Base-by-base conservation (phyloP, 1,140 invertebrate species). In the Drosophila rhopaloa region DNA sequence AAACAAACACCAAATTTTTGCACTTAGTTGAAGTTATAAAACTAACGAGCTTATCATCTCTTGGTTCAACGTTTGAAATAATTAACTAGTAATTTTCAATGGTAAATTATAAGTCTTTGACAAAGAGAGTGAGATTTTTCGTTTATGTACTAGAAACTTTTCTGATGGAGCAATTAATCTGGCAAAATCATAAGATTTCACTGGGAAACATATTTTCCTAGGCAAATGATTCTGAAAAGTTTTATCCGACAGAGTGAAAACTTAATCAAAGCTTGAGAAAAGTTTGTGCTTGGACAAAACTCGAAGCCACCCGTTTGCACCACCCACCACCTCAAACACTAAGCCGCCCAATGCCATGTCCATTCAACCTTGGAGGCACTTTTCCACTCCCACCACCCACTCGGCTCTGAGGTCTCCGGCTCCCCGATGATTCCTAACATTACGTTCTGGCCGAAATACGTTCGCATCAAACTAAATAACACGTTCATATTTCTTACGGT, bases 401-500 rank as follows among this genome's bases (percentile, higher is more conserved):
- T 5, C 19, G 4, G 9, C 11, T 24, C 41, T 4, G 19, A 4
- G 41, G 24, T 16, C 40, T n/a, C 13, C 11, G 43, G 16, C 40
- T 67, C 73, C 61, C 73, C 73, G 67, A 76, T 76, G 73, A 76
- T 76, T 76, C 50, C 72, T 66, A 58, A 54, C 73, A 76, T 67
- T 67, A 55, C 73, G 57, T 54, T 76, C 50, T 35, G 72, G 16
- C 41, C 54, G 40, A 89, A 89, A 83, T 74, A 79, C 84, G 76
- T 89, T 88, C 66, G 44, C 84, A 89, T 88, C 79, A 89, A 89
- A 89, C 83, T 88, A 79, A 67, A 89, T 66, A 83, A 80, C 80
- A 77, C 72, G 79, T 82, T 88, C 84, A 88, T 88, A 88, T 89
- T 83, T 88, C 80, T 74, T 88, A 74, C 84, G 70, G 83, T 88